Percentiles rank a stretch among this genome's conserved stretches.
Conservation (phyloP, 2,113 vertebrate genomes). For the Pelvicachromis taeniatus region DNA sequence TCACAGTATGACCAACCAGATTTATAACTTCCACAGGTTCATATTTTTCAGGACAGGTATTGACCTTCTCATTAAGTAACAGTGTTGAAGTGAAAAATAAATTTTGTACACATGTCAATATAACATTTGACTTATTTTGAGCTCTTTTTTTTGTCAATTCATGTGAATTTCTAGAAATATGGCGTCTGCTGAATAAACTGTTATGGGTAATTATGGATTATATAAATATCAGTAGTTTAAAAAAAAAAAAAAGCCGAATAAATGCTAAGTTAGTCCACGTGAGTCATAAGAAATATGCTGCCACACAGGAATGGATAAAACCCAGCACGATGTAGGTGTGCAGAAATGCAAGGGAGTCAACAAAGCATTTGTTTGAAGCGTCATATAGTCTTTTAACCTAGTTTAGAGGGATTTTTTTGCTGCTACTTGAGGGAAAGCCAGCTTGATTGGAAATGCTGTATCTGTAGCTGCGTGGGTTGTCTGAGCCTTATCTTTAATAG, state of each 20-base stretch:
- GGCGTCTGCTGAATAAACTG: neutral
- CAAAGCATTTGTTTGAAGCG: constrained; percentile 13
- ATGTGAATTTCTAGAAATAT: neutral
- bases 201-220: neutral
- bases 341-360: neutral
- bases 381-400: constrained; percentile 26
- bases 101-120: neutral
- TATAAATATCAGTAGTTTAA: neutral
- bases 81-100: neutral
- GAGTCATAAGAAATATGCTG: neutral
- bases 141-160: neutral
- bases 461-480: neutral
- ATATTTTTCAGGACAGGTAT: neutral
- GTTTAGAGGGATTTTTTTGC: neutral
- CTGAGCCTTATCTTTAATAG: neutral
- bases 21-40: neutral
- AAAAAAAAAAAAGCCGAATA: neutral
- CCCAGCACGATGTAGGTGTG: neutral
- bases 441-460: neutral
- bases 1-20: neutral
- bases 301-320: neutral
- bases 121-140: too few species aligned
- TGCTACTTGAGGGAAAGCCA: neutral
- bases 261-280: neutral
- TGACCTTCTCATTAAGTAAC: neutral